Base-by-base conservation (phyloP, 2,797 vertebrate genomes). In the Phrynocephalus guinanensis region DNA sequence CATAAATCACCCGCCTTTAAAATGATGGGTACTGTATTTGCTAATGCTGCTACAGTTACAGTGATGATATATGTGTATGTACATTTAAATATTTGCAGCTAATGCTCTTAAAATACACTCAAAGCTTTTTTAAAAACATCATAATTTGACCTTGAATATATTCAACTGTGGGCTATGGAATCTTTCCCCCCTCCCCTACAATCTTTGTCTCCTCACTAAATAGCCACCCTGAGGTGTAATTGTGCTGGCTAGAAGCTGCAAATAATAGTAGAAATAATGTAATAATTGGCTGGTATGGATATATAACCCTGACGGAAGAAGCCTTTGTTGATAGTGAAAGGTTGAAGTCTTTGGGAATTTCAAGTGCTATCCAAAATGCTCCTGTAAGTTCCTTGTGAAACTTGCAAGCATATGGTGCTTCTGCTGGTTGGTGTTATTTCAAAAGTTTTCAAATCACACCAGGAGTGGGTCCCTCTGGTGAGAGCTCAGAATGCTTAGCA, bases 341-440 rank as follows among this genome's bases (percentile, higher is more conserved):
- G 56, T 86, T 88, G 94, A 92, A 93, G 89, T 93, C 94, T 94
- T 95, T 91, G 88, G 92, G 91, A 94, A 91, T 95, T 93, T 93
- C 85, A 87, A 85, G 92, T 95, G 93, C 95, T 94, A 96, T 95
- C 96, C 30, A 94, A 95, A 95, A 94, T 87, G 90, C 95, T 96
- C 95, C 95, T 96, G 95, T 97, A 95, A 96, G 94, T 96, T 96
- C 96, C 93, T 94, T 91, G 93, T 95, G 93, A 93, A 95, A 91
- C 95, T 96, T 91, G 0, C 50, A 84, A 96, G 93, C 97, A 96
- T 97, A 97, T 97, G 97, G 96, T 95, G 89, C 95, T 96, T 96
- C 96, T 96, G 96, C 95, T 96, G 94, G 96, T 97, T 96, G 96
- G 96, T 96, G 97, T 97, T 96, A 96, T 96, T 97, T 96, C 96